Base-by-base conservation (phyloP, 2,797 vertebrate species). In the Sternarchorhynchus goeldii region DNA sequence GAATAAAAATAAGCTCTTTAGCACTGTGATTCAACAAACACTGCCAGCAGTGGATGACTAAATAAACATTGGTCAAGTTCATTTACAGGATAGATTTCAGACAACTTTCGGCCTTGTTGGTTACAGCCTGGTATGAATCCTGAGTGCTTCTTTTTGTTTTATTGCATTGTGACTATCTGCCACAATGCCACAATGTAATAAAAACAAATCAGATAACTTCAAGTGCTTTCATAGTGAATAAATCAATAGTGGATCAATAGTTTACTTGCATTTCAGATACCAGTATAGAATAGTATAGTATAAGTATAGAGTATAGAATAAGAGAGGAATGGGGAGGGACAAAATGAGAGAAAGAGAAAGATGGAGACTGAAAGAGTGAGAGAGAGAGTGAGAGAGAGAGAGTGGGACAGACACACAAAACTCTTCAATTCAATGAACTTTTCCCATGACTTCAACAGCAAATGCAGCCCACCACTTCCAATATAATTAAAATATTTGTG, bases 211-310 rank as follows among this genome's bases (percentile, higher is more conserved):
- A 68, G 71, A 76, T 60, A 63, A 80, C 76, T 69, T 77, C 53
- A 71, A 25, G 56, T 1, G 31, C 25, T 77, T 65, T 72, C 14
- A 31, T 60, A 60, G n/a, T 45, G 62, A 65, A 75, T 73, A 55
- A 80, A 50, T n/a, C n/a, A n/a, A n/a, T n/a, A n/a, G n/a, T n/a
- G 39, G 71, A 80, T 82, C 77, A 60, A 82, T 80, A 75, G 20
- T 34, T 39, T 65, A 74, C 74, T 80, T 50, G 60, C 67, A 57
- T 80, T 75, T 75, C 56, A 72, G 67, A 79, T 73, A 73, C 16
- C 12, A 34, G 39, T 34, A 80, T 83, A 67, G 80, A 62, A 82
- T 80, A 36, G 57, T 59, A 39, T 12, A 78, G 39, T 34, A 80
- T 83, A 67, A n/a, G n/a, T n/a, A 62, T 59, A 39, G 17, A 78